Evolutionary conservation across 2,113 vertebrate species (phyloP), one percentile per base, ranked within the genome.

Genomic region (Diadophis punctatus): DNA sequence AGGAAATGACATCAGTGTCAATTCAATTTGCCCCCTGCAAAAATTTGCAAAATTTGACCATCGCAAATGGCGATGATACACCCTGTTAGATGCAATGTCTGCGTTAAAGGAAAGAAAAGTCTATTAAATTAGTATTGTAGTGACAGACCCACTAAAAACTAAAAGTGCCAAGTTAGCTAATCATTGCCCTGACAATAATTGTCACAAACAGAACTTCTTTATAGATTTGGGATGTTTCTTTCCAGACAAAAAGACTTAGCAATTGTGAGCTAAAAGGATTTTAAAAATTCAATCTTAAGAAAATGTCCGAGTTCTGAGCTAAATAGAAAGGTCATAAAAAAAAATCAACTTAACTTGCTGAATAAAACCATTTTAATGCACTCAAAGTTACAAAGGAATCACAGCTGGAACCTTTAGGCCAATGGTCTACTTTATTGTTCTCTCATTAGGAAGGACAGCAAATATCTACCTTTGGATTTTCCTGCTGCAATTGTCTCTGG

Each of bases 301-400:
- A 96, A 93, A 95, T 95, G 93, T 95, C 97, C 90, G 88, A 95
- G 93, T 96, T 97, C 95, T 93, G 96, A 91, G 93, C 92, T 97
- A 97, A 97, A 97, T 97, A 96, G 96, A 97, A 97, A 97, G 95
- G 96, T 97, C 96, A 96, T 97, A 96, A 97, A 97, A 98, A 97
- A 97, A 97, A 98, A 98, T 96, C 96, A 97, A 98, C 95, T 97
- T 97, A 97, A 97, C 95, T 96, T 97, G 96, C 97, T 97, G 97
- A 97, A 95, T 95, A 93, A 97, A 96, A 97, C 95, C 96, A 95
- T 97, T 97, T 96, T 97, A 98, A 98, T 97, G 96, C 95, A 97
- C 96, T 98, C 96, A 14, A 94, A 96, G 95, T 96, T 98, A 97
- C 96, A 97, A 97, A 97, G 89, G 89, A 97, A 97, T 96, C 94